Base-by-base conservation (phyloP, 2,797 vertebrate species). In the Ctenopoma kingsleyae region DNA sequence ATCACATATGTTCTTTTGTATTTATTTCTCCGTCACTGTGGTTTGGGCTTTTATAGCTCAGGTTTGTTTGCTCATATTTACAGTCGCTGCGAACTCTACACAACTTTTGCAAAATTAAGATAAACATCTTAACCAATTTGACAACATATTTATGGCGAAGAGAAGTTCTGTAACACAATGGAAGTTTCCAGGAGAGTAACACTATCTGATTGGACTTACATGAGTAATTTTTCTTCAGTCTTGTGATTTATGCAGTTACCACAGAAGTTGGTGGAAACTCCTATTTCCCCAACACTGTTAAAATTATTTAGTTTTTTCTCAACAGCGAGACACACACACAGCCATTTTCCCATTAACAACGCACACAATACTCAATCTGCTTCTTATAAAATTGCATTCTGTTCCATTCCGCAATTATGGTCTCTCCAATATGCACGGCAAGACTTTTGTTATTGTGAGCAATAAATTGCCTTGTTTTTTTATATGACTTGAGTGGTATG, bases 341-440 rank as follows among this genome's bases (percentile, higher is more conserved):
- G n/a, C 36, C 9, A 46, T 71, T 41, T 53, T 48, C 46, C 19
- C 19, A 38, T 40, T 19, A 44, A 51, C 12, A 53, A 35, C 8
- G 43, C 50, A 56, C 8, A n/a, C 52, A 38, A 40, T 11, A 15
- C 60, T 60, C 46, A 66, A 4, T 48, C 35, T 27, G 40, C 50
- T 22, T 59, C 62, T 47, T 19, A 30, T 52, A 49, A 44, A 54
- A 60, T 63, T 60, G 49, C 53, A 71, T 80, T 56, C 40, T 15
- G 38, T 52, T 70, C 52, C 63, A 58, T 60, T 70, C 47, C 35
- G 57, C 73, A 43, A 76, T 84, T 67, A 84, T 38, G 22, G 52
- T 67, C 70, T 82, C 30, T 40, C n/a, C 59, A 47, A n/a, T 25
- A 30, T 46, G 47, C 25, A 52, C 17, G 11, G 5, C 13, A 38